Conservation (phyloP, 2,888 invertebrate genomes). For the Pemphredon lugubris region DNA sequence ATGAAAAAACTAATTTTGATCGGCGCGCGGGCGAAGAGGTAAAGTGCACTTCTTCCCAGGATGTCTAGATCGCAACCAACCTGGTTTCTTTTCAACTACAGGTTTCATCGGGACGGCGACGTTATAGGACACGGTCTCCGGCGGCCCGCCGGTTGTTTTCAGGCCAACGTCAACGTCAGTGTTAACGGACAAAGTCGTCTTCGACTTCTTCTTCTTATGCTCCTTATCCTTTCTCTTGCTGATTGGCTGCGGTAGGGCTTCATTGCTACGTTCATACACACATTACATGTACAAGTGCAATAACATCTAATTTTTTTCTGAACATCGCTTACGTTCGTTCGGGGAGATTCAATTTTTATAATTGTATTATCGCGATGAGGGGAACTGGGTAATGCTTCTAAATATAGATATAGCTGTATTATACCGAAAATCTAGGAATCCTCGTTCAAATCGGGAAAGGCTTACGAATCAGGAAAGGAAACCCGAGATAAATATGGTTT, state of each 20-base stretch:
- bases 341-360: too few species aligned
- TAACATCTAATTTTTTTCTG: conserved; percentile 24
- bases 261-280: conserved; percentile 72
- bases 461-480: too few species aligned
- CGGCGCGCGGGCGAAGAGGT: neutral
- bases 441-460: too few species aligned
- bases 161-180: conserved; percentile 37
- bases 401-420: too few species aligned
- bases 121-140: conserved; percentile 52
- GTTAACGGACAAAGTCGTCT: conserved; percentile 68
- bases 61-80: conserved; percentile 63
- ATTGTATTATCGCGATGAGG: too few species aligned
- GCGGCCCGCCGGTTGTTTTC: conserved; percentile 42
- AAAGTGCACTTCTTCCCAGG: conserved; percentile 45
- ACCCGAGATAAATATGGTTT: too few species aligned
- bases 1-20: neutral
- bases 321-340: too few species aligned
- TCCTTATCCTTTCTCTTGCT: conserved; percentile 85
- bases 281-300: conserved; percentile 33
- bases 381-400: too few species aligned
- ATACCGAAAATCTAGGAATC: too few species aligned
- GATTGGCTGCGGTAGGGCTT: conserved; percentile 80
- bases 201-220: conserved; percentile 84
- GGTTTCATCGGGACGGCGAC: conserved; percentile 53
- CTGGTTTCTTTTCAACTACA: conserved; percentile 67